A percentile compares a stretch with the other conserved stretches of the same genome.
phyloP scores from a whole-genome alignment of 2,888 invertebrate species.

The Anorthoa munda region DNA sequence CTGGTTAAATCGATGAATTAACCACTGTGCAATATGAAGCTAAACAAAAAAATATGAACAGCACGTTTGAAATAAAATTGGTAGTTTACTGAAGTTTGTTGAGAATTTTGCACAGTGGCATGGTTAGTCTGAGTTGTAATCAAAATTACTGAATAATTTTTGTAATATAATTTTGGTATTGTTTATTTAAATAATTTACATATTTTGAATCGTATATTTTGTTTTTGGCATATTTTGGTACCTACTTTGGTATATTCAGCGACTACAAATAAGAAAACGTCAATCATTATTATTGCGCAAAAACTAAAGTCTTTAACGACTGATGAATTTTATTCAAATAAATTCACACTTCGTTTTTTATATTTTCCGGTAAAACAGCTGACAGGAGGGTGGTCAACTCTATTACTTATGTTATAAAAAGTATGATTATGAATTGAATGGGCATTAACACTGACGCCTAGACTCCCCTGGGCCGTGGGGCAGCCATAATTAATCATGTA shows the following conservation, averaged over 20 bases:
- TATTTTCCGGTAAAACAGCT: constrained; percentile 53
- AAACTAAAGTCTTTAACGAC: constrained; percentile 16
- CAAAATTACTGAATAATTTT: not conserved
- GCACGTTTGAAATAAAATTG: constrained; percentile 39
- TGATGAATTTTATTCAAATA: constrained; percentile 49
- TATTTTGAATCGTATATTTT: not conserved
- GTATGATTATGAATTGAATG: constrained; percentile 83
- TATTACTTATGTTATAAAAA: constrained; percentile 68
- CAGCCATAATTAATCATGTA: constrained; percentile 81
- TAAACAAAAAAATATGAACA: constrained; percentile 57
- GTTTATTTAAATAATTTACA: not conserved
- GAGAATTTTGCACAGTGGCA: constrained; percentile 16
- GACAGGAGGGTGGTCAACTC: constrained; percentile 69
- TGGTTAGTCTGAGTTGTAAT: not conserved
- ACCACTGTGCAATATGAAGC: constrained; percentile 72
- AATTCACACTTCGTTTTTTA: constrained; percentile 61
- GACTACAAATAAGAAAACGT: constrained; percentile 6
- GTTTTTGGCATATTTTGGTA: not conserved
- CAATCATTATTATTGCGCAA: constrained; percentile 23
- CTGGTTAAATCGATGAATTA: constrained; percentile 82
- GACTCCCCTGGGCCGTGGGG: constrained; percentile 75
- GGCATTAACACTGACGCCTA: constrained; percentile 82
- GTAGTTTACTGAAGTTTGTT: not conserved
- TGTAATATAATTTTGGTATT: too few relatives aligned
- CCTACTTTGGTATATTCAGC: not conserved